Base-by-base conservation (phyloP, 2,113 vertebrate genomes). In the Marmota flaviventris region DNA sequence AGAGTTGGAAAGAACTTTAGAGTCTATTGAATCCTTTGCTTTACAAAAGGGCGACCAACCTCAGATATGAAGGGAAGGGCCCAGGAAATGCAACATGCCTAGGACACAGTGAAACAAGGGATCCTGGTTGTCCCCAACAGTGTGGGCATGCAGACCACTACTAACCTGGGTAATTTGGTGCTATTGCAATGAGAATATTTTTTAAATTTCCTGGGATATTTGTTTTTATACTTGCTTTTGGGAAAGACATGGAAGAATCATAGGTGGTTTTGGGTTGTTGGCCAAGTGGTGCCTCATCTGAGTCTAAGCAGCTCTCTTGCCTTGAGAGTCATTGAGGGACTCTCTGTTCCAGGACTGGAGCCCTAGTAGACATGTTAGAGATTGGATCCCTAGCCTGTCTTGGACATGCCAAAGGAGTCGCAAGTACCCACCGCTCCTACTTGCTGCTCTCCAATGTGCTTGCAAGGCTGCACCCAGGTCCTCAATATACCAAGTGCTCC, bases 191-290 rank as follows among this genome's bases (percentile, higher is more conserved):
- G 16, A 82, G 48, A 58, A 45, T 12, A 16, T 48, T 75, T 69
- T 4, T 4, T 11, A 42, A 51, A 53, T 37, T 51, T 67, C n/a
- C 13, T 82, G n/a, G 56, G 37, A 0, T 83, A 39, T 29, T 32
- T 32, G 4, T 37, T 39, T n/a, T 87, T 18, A 27, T 89, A 61
- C 32, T 87, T 53, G 32, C 17, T 70, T 22, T 84, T 75, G 73
- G 86, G 92, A 84, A 78, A 92, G 9, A 39, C 8, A 79, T 82
- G 32, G 17, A 88, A 75, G 8, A 69, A 76, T 85, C 13, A 69
- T 20, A 63, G 73, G 10, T 0, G 32, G 6, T 69, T 83, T 13
- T 37, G 2, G 17, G 7, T 22, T 63, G 20, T 73, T 67, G 65
- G 37, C 18, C 58, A 85, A 76, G 8, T 16, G 6, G 63, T 77